Percentiles rank a stretch among this genome's conserved stretches.
Conservation (phyloP, 1,140 invertebrate species). For the Leptinotarsa lineolata region DNA sequence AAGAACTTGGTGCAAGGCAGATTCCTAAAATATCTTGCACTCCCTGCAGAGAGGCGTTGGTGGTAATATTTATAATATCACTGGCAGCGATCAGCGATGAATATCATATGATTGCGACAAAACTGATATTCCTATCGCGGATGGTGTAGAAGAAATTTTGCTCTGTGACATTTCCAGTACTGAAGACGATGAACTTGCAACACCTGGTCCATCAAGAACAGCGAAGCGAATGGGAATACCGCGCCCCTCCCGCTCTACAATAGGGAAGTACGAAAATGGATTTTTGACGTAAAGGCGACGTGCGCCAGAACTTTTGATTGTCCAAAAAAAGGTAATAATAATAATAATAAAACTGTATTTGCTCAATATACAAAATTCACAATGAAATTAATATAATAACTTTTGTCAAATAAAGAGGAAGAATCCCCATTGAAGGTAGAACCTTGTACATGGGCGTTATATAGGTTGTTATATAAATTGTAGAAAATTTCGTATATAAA, state of each 20-base stretch:
- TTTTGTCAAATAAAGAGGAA: no score
- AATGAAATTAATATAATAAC: no score
- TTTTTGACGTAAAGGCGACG: not conserved
- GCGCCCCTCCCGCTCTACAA: not conserved
- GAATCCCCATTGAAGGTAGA: no score
- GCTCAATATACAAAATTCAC: no score
- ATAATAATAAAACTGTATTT: no score
- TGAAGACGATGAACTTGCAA: slow-evolving; percentile 23
- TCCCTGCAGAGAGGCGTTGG: no score
- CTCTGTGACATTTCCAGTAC: slow-evolving; percentile 13
- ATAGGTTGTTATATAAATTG: not conserved
- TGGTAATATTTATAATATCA: no score
- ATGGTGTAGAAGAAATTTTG: slow-evolving; percentile 16
- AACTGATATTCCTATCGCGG: slow-evolving; percentile 19
- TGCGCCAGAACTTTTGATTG: not conserved
- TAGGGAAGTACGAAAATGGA: not conserved
- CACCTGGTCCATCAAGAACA: slow-evolving; percentile 19
- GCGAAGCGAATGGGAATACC: not conserved
- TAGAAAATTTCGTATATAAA: not conserved
- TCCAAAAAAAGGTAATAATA: slow-evolving; percentile 14
- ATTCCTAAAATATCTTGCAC: no score
- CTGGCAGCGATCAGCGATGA: not conserved
- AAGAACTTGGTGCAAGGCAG: no score
- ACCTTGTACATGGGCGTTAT: no score
- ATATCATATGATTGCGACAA: not conserved